A percentile compares a stretch with the other conserved stretches of the same genome.
phyloP scores from a whole-genome alignment of 2,888 invertebrate species.

The Paralinhomoeus sp. region DNA sequence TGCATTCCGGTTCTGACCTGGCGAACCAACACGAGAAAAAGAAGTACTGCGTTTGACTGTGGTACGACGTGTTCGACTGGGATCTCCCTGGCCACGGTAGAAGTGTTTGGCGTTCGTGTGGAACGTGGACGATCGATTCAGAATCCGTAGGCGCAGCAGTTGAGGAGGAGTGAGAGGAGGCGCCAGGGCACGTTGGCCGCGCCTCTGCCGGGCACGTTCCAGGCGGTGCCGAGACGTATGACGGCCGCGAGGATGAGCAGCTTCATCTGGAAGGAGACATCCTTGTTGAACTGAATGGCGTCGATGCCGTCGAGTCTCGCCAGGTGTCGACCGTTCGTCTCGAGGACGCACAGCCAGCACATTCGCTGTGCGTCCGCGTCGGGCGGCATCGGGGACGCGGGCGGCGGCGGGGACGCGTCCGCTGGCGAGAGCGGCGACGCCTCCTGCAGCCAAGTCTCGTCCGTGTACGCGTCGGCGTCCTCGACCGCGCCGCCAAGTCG shows the following conservation, averaged over 20 bases:
- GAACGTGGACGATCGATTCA: too few relatives aligned
- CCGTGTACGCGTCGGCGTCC: not conserved
- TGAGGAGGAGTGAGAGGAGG: not conserved
- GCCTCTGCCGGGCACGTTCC: slow-evolving; percentile 3
- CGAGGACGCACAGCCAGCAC: slow-evolving; percentile 6
- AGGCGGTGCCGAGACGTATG: slow-evolving; percentile 1
- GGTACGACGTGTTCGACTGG: too few relatives aligned
- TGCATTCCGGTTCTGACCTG: too few relatives aligned
- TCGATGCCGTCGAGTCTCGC: slow-evolving; percentile 5
- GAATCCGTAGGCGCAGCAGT: slow-evolving; percentile 4
- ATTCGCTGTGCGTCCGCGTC: not conserved
- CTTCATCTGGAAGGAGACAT: slow-evolving; percentile 6
- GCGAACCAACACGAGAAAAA: too few relatives aligned
- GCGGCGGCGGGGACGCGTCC: not conserved
- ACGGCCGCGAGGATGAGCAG: slow-evolving; percentile 3
- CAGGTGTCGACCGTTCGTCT: slow-evolving; percentile 4
- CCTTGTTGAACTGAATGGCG: slow-evolving; percentile 5
- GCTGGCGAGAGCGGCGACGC: not conserved
- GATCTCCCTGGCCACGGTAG: too few relatives aligned
- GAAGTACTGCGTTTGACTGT: too few relatives aligned
- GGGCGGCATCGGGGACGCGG: not conserved
- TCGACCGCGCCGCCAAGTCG: not conserved
- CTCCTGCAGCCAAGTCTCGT: not conserved
- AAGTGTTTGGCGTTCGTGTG: too few relatives aligned
- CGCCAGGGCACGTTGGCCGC: not conserved